Conservation (phyloP, 2,113 vertebrate genomes). For the Melospiza georgiana region DNA sequence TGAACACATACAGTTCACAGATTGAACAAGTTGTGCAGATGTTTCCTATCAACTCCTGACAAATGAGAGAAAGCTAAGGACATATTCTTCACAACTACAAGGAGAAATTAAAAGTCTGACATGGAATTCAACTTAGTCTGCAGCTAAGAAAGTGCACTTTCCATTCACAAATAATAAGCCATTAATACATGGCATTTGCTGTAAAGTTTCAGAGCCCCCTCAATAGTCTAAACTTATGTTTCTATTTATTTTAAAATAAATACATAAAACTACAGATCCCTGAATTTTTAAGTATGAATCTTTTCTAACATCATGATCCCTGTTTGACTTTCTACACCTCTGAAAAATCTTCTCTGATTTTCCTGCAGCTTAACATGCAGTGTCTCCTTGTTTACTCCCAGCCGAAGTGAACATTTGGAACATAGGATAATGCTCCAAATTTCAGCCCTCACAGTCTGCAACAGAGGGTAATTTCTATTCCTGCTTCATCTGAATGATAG, state of each 20-base stretch:
- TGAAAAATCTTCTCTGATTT: not conserved
- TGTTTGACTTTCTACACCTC: not conserved
- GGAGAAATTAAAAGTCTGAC: slow-evolving; percentile 49
- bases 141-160: not conserved
- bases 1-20: slow-evolving; percentile 61
- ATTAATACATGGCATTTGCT: not conserved
- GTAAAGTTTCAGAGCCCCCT: not conserved
- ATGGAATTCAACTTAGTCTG: not conserved
- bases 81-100: slow-evolving; percentile 15
- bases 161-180: not conserved
- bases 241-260: not conserved
- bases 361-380: not conserved
- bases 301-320: not conserved
- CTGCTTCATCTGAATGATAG: not conserved
- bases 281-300: not conserved
- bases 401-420: not conserved
- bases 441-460: not conserved
- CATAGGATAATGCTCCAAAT: not conserved
- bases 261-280: not conserved
- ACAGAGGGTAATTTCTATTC: not conserved
- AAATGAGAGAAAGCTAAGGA: slow-evolving; percentile 62
- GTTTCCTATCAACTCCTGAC: slow-evolving; percentile 62
- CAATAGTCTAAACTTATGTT: rapidly evolving
- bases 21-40: slow-evolving; percentile 63
- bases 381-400: not conserved